phyloP scores from a whole-genome alignment of 2,113 vertebrate species.

The Cynocephalus volans region DNA sequence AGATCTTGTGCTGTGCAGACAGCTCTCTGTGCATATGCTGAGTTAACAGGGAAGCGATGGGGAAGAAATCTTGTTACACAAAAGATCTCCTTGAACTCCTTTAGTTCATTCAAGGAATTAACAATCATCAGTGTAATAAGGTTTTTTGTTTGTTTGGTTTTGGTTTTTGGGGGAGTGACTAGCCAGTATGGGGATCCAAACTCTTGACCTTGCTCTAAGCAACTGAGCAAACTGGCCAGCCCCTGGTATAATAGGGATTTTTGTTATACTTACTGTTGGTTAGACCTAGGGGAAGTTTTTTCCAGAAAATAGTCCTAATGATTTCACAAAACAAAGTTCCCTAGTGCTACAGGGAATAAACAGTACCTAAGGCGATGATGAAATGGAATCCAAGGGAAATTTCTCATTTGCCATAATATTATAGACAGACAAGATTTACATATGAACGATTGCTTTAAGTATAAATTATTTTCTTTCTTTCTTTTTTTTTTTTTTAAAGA shows the following conservation, averaged over 20 bases:
- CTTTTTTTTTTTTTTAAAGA: no score
- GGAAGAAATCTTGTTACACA: background rate
- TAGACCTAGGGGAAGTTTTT: background rate
- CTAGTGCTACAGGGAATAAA: background rate
- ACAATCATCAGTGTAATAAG: background rate
- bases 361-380: background rate
- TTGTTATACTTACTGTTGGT: background rate
- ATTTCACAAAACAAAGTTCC: background rate
- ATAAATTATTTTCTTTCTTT: background rate
- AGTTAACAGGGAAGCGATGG: background rate
- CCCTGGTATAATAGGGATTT: background rate
- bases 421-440: background rate
- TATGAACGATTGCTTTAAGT: background rate
- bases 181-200: no score
- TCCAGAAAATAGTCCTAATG: background rate
- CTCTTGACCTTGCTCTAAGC: no score
- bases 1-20: background rate
- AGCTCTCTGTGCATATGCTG: background rate
- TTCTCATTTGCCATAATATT: background rate
- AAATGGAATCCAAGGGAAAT: background rate
- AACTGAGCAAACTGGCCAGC: no score
- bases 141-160: background rate
- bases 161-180: no score
- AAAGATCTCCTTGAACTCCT: background rate
- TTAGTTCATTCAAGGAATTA: background rate